Conservation (phyloP, 2,888 invertebrate genomes). For the Torymus tubicola region DNA sequence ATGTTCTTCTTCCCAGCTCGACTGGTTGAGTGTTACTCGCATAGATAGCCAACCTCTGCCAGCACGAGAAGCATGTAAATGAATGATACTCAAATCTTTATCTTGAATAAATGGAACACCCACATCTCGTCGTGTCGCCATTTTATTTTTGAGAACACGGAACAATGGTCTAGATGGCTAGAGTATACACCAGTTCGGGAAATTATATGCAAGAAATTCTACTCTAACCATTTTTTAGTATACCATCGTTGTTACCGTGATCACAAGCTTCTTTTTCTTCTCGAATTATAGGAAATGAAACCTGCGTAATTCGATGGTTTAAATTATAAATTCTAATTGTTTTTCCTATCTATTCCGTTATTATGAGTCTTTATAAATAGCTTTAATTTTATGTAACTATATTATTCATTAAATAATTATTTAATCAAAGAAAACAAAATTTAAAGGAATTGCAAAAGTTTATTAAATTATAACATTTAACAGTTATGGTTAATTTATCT, state of each 20-base stretch:
- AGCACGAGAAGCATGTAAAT: slow-evolving; percentile 26
- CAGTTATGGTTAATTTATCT: no score
- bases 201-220: slow-evolving; percentile 59
- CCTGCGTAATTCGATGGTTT: no score
- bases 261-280: no score
- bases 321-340: no score
- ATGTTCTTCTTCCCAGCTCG: background rate
- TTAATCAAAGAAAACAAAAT: no score
- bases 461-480: no score
- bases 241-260: slow-evolving; percentile 56
- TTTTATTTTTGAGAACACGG: slow-evolving; percentile 19
- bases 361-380: no score
- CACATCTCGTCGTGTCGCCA: slow-evolving; percentile 56
- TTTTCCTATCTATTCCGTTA: no score
- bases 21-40: slow-evolving; percentile 33
- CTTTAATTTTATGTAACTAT: no score
- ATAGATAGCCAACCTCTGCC: slow-evolving; percentile 28
- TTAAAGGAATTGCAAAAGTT: no score
- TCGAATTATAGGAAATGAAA: no score
- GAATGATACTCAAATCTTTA: slow-evolving; percentile 40
- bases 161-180: slow-evolving; percentile 15
- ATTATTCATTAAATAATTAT: no score
- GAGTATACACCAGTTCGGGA: slow-evolving; percentile 55
- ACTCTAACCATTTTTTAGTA: slow-evolving; percentile 58
- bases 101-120: slow-evolving; percentile 53